Evolutionary conservation across 2,113 vertebrate genomes (phyloP).

Genomic region (Neogobius melanostomus): DNA sequence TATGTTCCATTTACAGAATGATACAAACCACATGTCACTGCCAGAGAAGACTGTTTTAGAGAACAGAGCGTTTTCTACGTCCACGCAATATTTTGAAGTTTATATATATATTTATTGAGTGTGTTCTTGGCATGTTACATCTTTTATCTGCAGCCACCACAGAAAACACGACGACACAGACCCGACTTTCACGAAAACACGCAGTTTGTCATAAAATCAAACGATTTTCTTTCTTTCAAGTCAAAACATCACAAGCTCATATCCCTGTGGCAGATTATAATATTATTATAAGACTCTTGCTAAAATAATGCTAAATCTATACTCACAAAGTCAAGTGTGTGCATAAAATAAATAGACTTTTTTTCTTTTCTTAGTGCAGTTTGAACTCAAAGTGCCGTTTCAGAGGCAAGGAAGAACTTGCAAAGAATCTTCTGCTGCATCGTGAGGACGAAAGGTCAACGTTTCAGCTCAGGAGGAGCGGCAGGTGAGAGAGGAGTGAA

Average conservation of each 20-base stretch:
- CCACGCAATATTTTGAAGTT: constrained; percentile 3
- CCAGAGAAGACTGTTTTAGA: constrained; percentile 48
- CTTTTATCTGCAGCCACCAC: constrained; percentile 7
- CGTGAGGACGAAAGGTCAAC: too few species aligned
- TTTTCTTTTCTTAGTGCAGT: background rate
- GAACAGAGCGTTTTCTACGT: constrained; percentile 20
- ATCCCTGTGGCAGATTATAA: background rate
- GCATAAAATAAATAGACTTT: constrained; percentile 2
- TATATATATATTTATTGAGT: background rate
- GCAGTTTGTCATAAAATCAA: background rate
- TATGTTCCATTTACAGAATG: constrained; percentile 74
- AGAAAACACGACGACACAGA: constrained; percentile 8
- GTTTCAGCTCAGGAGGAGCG: too few species aligned
- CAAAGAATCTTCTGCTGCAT: background rate
- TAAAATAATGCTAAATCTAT: background rate
- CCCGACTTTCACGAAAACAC: constrained; percentile 9
- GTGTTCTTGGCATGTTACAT: constrained; percentile 16
- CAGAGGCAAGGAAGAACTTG: constrained; percentile 9
- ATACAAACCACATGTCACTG: constrained; percentile 66
- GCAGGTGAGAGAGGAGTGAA: too few species aligned
- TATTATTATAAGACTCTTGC: background rate
- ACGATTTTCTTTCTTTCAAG: background rate
- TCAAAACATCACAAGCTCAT: background rate
- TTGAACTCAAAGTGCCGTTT: background rate
- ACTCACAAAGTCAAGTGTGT: constrained; percentile 17